A percentile compares a stretch with the other conserved stretches of the same genome.
These are phyloP conservation scores for Ceyx margarethae DNA, from an alignment of 2,113 vertebrate genomes.

Conservation along the genomic window DNA sequence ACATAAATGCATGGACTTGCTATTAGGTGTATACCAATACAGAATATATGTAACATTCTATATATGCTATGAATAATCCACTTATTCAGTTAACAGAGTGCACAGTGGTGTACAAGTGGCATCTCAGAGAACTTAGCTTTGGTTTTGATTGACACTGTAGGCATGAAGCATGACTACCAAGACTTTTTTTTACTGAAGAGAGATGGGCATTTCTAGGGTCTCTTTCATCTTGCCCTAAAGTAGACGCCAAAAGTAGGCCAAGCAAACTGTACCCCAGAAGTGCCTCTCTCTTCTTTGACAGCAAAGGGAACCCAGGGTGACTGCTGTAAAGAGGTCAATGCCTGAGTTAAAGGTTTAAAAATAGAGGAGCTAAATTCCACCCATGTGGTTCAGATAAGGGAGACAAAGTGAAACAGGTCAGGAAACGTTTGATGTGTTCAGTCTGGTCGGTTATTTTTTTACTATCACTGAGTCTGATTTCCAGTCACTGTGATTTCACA, in stretches of 20 bases:
- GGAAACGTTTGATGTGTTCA: slow-evolving; percentile 2
- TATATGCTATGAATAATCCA: neutral
- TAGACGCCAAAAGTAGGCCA: slow-evolving; percentile 43
- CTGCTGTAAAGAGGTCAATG: slow-evolving; percentile 49
- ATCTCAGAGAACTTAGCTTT: neutral
- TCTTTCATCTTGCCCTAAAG: slow-evolving; percentile 18
- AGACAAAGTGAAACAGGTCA: slow-evolving; percentile 51
- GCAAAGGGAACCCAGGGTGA: slow-evolving; percentile 30
- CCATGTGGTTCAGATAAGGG: slow-evolving; percentile 30
- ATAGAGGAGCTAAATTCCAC: slow-evolving; percentile 58
- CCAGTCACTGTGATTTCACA: neutral
- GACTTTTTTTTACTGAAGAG: neutral
- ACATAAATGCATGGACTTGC: neutral
- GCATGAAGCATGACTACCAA: neutral
- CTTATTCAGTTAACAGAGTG: neutral
- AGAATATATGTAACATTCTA: neutral
- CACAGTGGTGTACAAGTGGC: neutral
- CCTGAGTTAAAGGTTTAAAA: slow-evolving; percentile 45
- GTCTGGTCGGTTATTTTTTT: neutral
- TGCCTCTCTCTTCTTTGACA: neutral
- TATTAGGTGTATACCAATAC: neutral
- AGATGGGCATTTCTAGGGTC: neutral
- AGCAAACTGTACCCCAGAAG: slow-evolving; percentile 27
- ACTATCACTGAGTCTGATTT: neutral
- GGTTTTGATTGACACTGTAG: neutral